phyloP scores from a whole-genome alignment of 2,888 invertebrate genomes.

The Congeria kusceri region DNA sequence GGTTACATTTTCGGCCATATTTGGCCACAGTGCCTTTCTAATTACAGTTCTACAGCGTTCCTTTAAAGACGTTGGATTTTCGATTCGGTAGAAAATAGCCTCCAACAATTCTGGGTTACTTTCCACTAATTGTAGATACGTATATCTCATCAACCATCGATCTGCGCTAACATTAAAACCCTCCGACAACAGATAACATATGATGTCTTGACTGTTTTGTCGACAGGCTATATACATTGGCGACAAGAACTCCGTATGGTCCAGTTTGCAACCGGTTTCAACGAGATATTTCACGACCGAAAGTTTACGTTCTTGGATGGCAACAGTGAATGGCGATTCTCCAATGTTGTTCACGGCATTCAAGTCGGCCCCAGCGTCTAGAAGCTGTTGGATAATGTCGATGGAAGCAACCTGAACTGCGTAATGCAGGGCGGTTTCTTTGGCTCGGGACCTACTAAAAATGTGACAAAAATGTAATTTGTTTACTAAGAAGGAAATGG shows the following conservation, averaged over 20 bases:
- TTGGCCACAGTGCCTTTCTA: constrained; percentile 45
- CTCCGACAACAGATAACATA: constrained; percentile 69
- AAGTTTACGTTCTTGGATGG: constrained; percentile 68
- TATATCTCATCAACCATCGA: constrained; percentile 50
- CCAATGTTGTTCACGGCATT: constrained; percentile 69
- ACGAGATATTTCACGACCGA: constrained; percentile 61
- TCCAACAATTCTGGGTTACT: constrained; percentile 61
- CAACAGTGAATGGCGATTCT: constrained; percentile 72
- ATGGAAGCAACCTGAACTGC: constrained; percentile 71
- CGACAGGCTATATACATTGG: constrained; percentile 67
- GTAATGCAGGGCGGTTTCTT: constrained; percentile 74
- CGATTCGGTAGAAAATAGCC: constrained; percentile 56
- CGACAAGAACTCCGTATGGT: constrained; percentile 63
- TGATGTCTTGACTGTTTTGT: constrained; percentile 60
- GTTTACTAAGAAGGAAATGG: too few species aligned
- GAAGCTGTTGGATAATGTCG: constrained; percentile 62
- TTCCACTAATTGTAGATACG: constrained; percentile 63
- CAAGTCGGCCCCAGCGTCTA: constrained; percentile 69
- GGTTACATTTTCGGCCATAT: constrained; percentile 29
- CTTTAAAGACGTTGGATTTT: constrained; percentile 64
- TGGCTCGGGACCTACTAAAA: constrained; percentile 57
- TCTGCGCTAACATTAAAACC: constrained; percentile 66
- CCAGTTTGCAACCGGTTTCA: constrained; percentile 60
- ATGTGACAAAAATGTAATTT: not conserved
- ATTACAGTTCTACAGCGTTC: constrained; percentile 59